These are phyloP conservation scores for Tenebrio molitor DNA, from an alignment of 1,140 invertebrate species.

Conservation along the genomic window DNA sequence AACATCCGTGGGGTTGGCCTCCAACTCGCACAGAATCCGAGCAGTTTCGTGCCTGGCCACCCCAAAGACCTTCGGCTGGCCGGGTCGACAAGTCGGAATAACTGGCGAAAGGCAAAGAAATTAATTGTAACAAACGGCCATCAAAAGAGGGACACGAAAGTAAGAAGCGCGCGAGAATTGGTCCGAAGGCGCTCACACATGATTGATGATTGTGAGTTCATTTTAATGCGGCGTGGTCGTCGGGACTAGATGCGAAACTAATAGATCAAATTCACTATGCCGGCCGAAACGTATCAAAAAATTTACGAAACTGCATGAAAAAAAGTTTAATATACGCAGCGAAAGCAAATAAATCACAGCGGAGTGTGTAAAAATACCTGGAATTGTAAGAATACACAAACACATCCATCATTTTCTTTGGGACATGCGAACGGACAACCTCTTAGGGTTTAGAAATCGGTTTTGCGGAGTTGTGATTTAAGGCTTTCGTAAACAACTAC, in stretches of 20 bases:
- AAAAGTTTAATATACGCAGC: conserved; percentile 53
- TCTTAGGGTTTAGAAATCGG: conserved; percentile 48
- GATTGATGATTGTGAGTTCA: conserved; percentile 25
- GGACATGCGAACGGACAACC: conserved; percentile 54
- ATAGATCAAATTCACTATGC: conserved; percentile 5
- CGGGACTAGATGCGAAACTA: background rate
- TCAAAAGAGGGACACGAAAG: background rate
- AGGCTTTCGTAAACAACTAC: conserved; percentile 47
- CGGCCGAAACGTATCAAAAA: background rate
- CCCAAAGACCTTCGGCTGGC: conserved; percentile 78
- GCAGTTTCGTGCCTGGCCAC: conserved; percentile 84
- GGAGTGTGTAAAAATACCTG: conserved; percentile 52
- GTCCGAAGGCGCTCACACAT: background rate
- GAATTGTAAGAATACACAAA: conserved; percentile 56
- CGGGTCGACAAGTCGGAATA: conserved; percentile 77
- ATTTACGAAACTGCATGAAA: conserved; percentile 25
- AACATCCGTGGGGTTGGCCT: conserved; percentile 84
- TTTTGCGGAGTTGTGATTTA: conserved; percentile 50
- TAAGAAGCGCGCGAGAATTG: background rate
- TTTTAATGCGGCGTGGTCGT: conserved; percentile 3
- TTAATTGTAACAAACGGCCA: conserved; percentile 11
- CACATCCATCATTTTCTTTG: conserved; percentile 59
- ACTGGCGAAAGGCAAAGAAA: conserved; percentile 69
- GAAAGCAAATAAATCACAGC: conserved; percentile 54
- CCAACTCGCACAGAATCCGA: conserved; percentile 84